Percentiles rank a stretch among this genome's conserved stretches.
Evolutionary conservation across 2,113 vertebrate genomes (phyloP).

Genomic region (Galeopterus variegatus): DNA sequence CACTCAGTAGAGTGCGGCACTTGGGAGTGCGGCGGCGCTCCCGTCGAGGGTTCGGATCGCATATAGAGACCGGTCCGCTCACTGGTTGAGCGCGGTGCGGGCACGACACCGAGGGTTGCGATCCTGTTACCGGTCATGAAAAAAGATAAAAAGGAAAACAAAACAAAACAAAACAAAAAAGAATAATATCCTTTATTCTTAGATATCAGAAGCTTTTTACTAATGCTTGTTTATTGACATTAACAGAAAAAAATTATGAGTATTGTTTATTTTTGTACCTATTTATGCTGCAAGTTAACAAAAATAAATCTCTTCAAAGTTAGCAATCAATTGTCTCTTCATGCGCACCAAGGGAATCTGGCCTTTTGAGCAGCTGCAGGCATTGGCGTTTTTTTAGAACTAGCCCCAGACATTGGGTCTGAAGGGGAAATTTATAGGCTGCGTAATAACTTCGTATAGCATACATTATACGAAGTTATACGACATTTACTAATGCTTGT

Average conservation of each 20-base stretch:
- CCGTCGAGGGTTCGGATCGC: no score
- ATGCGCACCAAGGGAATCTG: conserved; percentile 86
- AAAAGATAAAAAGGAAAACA: no score
- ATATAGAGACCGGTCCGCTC: no score
- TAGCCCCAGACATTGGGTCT: conserved; percentile 89
- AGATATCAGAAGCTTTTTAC: not conserved
- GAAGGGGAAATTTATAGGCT: conserved; percentile 90
- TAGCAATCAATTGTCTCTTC: conserved; percentile 83
- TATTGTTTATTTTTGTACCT: not conserved
- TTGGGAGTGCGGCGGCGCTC: no score
- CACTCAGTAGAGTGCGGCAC: no score
- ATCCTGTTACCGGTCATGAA: no score
- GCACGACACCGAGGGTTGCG: no score
- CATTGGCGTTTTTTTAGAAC: conserved; percentile 84
- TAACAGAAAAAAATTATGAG: not conserved
- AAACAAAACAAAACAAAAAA: no score
- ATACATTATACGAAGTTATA: no score
- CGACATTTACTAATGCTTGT: no score
- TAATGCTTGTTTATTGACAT: not conserved
- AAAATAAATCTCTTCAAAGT: not conserved
- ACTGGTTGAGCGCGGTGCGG: no score
- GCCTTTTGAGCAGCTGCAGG: conserved; percentile 89
- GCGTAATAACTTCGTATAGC: no score
- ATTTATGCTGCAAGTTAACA: not conserved
- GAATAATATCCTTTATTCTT: not conserved